Conservation (phyloP, 2,888 invertebrate species). For the Mongoloraphidia duomilia region DNA sequence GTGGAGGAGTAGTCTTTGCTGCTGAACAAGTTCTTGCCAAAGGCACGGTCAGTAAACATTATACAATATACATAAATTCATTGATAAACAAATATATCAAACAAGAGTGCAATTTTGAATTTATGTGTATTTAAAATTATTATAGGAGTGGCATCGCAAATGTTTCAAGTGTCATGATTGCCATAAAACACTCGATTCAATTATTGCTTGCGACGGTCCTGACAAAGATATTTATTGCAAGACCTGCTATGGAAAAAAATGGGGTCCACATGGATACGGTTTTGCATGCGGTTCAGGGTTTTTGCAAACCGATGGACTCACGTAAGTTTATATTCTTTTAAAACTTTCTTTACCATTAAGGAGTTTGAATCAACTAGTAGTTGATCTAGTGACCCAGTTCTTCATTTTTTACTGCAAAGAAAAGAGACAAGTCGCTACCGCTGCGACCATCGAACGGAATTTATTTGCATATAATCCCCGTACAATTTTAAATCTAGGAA, state of each 20-base stretch:
- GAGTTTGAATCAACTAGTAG: too few relatives aligned
- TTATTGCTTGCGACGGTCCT: slow-evolving; percentile 89
- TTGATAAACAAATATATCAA: neutral
- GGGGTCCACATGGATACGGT: slow-evolving; percentile 94
- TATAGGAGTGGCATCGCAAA: slow-evolving; percentile 77
- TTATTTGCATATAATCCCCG: too few relatives aligned
- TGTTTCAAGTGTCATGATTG: slow-evolving; percentile 90
- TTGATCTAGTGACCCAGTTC: too few relatives aligned
- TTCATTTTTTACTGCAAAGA: too few relatives aligned
- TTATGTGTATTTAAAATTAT: neutral
- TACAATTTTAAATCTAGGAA: too few relatives aligned
- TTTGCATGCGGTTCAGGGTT: slow-evolving; percentile 92
- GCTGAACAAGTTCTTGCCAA: slow-evolving; percentile 90
- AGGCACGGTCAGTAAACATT: slow-evolving; percentile 36
- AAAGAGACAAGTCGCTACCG: too few relatives aligned
- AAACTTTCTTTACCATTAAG: neutral
- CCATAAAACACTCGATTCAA: slow-evolving; percentile 86
- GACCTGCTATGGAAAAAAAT: slow-evolving; percentile 94
- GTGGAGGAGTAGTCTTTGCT: slow-evolving; percentile 82
- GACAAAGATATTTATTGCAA: slow-evolving; percentile 90
- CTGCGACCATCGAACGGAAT: too few relatives aligned
- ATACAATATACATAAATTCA: neutral
- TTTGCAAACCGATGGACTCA: slow-evolving; percentile 79
- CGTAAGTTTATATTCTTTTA: slow-evolving; percentile 39
- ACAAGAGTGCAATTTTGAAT: neutral